Evolutionary conservation across 2,888 invertebrate genomes (phyloP), one percentile per base, ranked within the genome.

Genomic region (Lepidonotus clava): DNA sequence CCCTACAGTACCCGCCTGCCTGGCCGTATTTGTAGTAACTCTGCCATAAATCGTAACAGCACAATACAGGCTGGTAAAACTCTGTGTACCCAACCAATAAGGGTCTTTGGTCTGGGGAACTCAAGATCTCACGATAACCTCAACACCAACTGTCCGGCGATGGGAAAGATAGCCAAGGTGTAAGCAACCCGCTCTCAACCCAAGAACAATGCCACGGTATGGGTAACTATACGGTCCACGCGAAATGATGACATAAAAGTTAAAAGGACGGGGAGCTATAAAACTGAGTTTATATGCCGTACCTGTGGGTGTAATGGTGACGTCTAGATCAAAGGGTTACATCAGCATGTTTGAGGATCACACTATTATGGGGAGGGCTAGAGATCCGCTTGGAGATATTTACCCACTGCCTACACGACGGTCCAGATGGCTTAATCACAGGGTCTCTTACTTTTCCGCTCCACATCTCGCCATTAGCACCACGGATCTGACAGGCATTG

Each of bases 401-500:
- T 11, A n/a, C 28, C 24, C 24, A 24, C 28, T 28, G 61, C 2
- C 2, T 28, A 24, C 11, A n/a, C 24, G 28, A 61, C 28, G 28
- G 11, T 28, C 61, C 61, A 61, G 61, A 32, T 61, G 61, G 61
- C 28, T 4, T 61, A 61, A 61, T 61, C 61, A 61, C 61, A 61
- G 61, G 61, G 61, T 28, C 61, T 61, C 61, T 61, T 61, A 61
- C 61, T 28, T 61, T 61, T 61, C 61, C 61, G 61, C 61, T 61
- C 61, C 28, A 28, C 28, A 61, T 61, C 61, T 18, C 14, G 11
- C 61, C 61, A 61, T 61, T 61, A 61, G 61, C 28, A 32, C 28
- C 61, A 61, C 2, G 28, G 61, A 61, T 61, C 61, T 61, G 61
- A 61, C 61, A 28, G 28, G n/a, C 2, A 14, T 1, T 32, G 24